Conservation (phyloP, 2,888 invertebrate species). For the Ditula angustiorana region DNA sequence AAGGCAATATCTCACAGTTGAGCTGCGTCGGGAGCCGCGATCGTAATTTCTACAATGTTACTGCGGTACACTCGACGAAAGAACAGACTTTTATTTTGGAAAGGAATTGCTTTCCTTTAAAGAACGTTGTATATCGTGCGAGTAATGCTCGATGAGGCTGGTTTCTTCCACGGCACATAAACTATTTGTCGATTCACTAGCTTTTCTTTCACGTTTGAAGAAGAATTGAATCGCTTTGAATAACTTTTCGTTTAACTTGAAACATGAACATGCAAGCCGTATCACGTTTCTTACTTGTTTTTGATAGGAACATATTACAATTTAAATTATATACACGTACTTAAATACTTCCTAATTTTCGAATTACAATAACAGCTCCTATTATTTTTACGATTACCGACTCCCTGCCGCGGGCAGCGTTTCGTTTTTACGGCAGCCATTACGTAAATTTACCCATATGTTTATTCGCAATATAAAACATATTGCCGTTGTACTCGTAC, state of each 20-base stretch:
- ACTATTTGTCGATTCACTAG: conserved; percentile 25
- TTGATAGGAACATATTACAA: neutral
- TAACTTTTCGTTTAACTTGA: neutral
- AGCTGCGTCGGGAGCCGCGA: conserved; percentile 77
- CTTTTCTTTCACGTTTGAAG: neutral
- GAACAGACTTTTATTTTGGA: conserved; percentile 72
- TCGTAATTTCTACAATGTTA: conserved; percentile 85
- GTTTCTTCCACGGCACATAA: conserved; percentile 20
- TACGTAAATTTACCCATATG: conserved; percentile 83
- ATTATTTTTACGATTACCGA: conserved; percentile 58
- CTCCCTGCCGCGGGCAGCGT: conserved; percentile 51
- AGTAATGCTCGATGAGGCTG: conserved; percentile 27
- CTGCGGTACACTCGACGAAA: conserved; percentile 71
- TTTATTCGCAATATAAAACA: conserved; percentile 83
- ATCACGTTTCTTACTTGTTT: neutral
- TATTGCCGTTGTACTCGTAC: conserved; percentile 68
- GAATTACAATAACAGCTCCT: conserved; percentile 45
- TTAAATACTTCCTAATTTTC: neutral
- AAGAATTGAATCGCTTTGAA: neutral
- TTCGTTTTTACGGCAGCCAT: conserved; percentile 76
- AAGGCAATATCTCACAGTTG: conserved; percentile 85
- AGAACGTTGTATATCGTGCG: conserved; percentile 38
- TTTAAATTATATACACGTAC: neutral
- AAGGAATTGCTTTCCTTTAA: conserved; percentile 65
- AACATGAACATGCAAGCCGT: neutral